Base-by-base conservation (phyloP, 2,113 vertebrate species). In the Oenanthe melanoleuca region DNA sequence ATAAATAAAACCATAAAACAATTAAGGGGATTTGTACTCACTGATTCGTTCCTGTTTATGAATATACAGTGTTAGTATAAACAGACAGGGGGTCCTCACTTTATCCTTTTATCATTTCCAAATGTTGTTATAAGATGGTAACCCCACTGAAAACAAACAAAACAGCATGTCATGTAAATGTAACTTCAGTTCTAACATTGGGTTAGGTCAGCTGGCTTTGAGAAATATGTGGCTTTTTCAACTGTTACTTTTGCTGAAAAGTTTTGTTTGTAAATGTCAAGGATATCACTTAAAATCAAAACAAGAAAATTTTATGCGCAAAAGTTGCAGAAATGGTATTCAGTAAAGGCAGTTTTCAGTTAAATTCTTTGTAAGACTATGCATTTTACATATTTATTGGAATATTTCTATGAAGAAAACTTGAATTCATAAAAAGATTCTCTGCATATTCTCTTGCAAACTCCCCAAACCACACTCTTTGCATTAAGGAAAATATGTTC, bases 61-160 rank as follows among this genome's bases (percentile, higher is more conserved):
- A 91, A 95, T 95, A 93, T 92, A 86, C 69, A 93, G 75, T 86
- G 87, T 87, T 92, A 91, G 45, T 53, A 89, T 97, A 97, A 97
- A 96, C 86, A 96, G 92, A 95, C 69, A 77, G 89, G 82, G 80
- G 80, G 89, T 72, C 72, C 57, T 97, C 88, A 88, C 71, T 95
- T 94, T 96, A 93, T 96, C 84, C 74, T 97, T 97, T 97, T 96
- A 95, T 95, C 73, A 80, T 96, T 97, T 96, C 95, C 90, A 97
- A 96, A 97, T 96, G 95, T 97, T 97, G 63, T 79, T 72, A 49
- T 96, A 97, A 95, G 90, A 82, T 86, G 72, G 86, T 73, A 88
- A 95, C 88, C 88, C 63, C 77, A 91, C 77, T 74, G 92, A 88
- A 93, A 92, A 91, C 88, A 95, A 93, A 91, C 84, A 97, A 94